Percentiles rank a stretch among this genome's conserved stretches.
Conservation (phyloP, 1,140 invertebrate genomes). For the Gonioctena quinquepunctata region DNA sequence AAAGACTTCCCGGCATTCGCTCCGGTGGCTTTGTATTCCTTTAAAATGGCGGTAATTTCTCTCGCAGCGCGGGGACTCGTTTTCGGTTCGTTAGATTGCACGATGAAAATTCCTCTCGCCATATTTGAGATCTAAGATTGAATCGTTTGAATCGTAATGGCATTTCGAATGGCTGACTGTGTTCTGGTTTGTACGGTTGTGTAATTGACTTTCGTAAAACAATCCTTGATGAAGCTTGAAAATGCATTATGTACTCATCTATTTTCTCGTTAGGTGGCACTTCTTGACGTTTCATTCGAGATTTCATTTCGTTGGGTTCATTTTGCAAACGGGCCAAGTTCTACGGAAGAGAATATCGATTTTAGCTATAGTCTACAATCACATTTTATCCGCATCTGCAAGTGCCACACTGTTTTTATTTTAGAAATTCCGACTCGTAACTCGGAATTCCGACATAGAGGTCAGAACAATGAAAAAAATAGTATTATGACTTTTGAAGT, state of each 20-base stretch:
- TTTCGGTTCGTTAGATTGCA: conserved; percentile 46
- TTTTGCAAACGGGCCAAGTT: too few relatives aligned
- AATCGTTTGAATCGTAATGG: conserved; percentile 46
- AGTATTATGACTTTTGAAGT: too few relatives aligned
- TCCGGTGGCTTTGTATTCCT: conserved; percentile 32
- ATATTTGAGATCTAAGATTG: conserved; percentile 45
- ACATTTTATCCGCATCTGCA: too few relatives aligned
- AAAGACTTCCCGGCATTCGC: conserved; percentile 32
- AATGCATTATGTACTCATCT: background rate
- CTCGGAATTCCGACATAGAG: too few relatives aligned
- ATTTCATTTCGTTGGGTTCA: too few relatives aligned
- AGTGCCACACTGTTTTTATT: too few relatives aligned
- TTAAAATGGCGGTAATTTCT: conserved; percentile 49
- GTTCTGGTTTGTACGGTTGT: conserved; percentile 19
- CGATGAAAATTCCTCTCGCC: conserved; percentile 41
- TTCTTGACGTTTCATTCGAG: too few relatives aligned
- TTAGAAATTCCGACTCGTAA: too few relatives aligned
- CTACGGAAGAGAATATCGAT: too few relatives aligned
- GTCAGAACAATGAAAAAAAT: too few relatives aligned
- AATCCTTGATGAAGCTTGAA: background rate
- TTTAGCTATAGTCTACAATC: too few relatives aligned
- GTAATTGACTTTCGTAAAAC: conserved; percentile 34
- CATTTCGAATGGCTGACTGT: conserved; percentile 36
- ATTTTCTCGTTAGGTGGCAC: too few relatives aligned
- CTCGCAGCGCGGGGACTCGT: conserved; percentile 31